Base-by-base conservation (phyloP, 1,140 invertebrate species). In the Diorhabda carinulata region DNA sequence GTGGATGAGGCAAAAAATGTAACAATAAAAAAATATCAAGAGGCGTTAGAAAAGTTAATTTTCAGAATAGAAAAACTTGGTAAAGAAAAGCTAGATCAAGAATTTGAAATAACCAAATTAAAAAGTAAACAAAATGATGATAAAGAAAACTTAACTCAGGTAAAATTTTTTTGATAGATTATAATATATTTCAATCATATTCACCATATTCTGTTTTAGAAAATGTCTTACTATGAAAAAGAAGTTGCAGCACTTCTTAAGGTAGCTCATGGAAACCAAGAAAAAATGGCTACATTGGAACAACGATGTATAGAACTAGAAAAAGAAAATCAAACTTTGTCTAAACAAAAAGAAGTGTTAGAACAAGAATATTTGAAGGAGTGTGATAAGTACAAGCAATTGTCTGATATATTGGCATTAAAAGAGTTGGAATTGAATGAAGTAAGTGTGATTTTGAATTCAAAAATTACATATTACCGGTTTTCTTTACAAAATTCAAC, bases 1-100 rank as follows among this genome's bases (percentile, higher is more conserved):
- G 88, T 93, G 0, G 91, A 93, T 79, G 84, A 86, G 58, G 84
- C 88, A 5, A 93, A 94, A 77, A 91, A 92, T 78, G 78, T 83
- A 9, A 86, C 88, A 0, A 88, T 94, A 10, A 73, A 79, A 4
- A 87, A 88, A 75, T 85, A 91, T 40, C 84, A 87, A 68, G 82
- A 85, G 42, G 84, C 87, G 3, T 86, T 83, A 82, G 81, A 80
- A 60, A 73, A 73, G 58, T 65, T 73, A 52, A 61, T 82, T 74
- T 66, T 76, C 60, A 66, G 75, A 74, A 67, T 80, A 77, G 62
- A 83, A 78, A 73, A 80, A 64, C 59, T 77, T 52, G 69, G 66
- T 52, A 72, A 75, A 62, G 73, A 77, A 64, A 79, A 76, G 45
- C 7, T 66, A 10, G 61, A 57, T 5, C 66, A 75, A 44, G 77